phyloP scores from a whole-genome alignment of 2,797 vertebrate genomes.

The Parauchenoglanis punctatus region DNA sequence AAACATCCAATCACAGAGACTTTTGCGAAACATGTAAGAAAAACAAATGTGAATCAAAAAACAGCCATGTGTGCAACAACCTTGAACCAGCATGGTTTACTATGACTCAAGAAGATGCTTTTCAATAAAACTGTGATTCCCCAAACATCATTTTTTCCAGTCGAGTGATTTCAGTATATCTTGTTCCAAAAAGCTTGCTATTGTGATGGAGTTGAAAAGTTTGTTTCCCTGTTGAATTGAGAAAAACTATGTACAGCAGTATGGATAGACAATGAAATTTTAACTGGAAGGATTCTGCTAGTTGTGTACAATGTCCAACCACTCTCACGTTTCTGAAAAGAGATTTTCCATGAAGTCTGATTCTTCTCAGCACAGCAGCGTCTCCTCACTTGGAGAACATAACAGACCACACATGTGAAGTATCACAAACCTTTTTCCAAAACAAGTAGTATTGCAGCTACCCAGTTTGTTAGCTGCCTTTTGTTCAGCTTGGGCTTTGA shows the following conservation, averaged over 20 bases:
- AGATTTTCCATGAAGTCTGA: neutral
- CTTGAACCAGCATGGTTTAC: neutral
- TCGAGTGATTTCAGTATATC: neutral
- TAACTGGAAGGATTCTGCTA: neutral
- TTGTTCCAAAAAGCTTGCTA: neutral
- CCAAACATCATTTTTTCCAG: neutral
- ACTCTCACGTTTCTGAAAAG: neutral
- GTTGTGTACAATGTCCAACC: neutral
- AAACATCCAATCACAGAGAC: neutral
- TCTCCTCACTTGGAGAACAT: neutral
- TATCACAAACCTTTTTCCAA: neutral
- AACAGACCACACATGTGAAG: constrained; percentile 2
- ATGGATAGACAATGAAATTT: neutral
- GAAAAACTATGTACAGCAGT: neutral
- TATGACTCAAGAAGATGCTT: neutral
- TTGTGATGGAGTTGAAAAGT: neutral
- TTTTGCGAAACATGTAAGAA: neutral
- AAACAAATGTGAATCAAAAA: neutral
- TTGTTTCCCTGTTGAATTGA: neutral
- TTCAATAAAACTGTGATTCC: neutral
- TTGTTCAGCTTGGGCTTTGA: neutral
- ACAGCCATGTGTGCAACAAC: neutral
- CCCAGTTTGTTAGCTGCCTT: neutral
- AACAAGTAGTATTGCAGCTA: neutral
- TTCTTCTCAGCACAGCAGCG: neutral